Evolutionary conservation across 2,888 invertebrate genomes (phyloP).

Genomic region (Bellardia pandia): DNA sequence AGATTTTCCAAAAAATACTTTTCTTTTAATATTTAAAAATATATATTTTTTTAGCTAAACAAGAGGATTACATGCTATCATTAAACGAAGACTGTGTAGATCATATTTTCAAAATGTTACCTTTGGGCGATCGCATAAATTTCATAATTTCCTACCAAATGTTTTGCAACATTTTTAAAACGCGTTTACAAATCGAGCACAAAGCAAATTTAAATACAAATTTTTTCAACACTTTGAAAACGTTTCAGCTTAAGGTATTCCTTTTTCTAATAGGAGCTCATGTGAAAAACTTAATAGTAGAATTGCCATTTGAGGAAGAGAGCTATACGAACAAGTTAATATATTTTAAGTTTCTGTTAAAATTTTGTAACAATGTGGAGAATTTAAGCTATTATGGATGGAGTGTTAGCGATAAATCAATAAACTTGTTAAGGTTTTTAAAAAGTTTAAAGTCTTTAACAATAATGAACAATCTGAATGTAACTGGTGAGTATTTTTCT

Average conservation of each 20-base stretch:
- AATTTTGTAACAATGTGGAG: not conserved
- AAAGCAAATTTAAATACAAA: not conserved
- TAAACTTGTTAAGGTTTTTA: not conserved
- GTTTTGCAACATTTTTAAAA: not conserved
- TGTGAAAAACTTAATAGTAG: not conserved
- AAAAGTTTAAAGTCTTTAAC: not conserved
- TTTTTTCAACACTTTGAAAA: not conserved
- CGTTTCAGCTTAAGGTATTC: not conserved
- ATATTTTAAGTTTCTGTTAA: not conserved
- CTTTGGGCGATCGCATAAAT: not conserved
- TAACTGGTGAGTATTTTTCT: not conserved
- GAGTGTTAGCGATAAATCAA: not conserved
- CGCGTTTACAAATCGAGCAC: not conserved
- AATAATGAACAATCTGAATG: not conserved
- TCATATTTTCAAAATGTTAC: not conserved
- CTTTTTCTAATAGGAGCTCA: not conserved
- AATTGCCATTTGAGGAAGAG: not conserved
- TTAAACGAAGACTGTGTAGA: not conserved
- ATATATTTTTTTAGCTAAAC: not conserved
- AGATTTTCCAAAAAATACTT: no score
- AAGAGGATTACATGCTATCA: not conserved
- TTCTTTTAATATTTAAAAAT: no score
- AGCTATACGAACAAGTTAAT: not conserved
- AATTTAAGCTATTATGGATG: not conserved
- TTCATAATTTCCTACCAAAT: not conserved